A percentile compares a stretch with the other conserved stretches of the same genome.
These are phyloP conservation scores for Diorhabda elongata DNA, from an alignment of 1,140 invertebrate species.

Conservation along the genomic window DNA sequence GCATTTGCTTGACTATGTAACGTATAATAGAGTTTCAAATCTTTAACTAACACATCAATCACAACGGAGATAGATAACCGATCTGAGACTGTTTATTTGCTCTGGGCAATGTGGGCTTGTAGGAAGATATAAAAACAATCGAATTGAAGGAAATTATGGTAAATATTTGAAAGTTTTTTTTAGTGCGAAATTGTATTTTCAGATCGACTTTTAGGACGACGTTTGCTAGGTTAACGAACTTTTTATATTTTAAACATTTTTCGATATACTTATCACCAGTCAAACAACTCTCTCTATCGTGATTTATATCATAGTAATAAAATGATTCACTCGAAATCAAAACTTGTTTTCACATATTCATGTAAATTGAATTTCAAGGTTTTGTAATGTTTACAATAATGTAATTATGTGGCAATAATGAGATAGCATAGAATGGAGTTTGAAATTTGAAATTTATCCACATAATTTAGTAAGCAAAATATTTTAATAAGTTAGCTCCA, in stretches of 20 bases:
- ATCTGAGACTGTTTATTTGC: not conserved
- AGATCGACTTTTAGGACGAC: not conserved
- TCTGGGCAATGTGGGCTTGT: not conserved
- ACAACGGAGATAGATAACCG: not conserved
- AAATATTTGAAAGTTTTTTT: not conserved
- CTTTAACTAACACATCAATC: not conserved
- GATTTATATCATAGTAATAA: too few species aligned
- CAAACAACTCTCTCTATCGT: too few species aligned
- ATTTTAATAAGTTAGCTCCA: too few species aligned
- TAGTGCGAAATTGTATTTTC: not conserved
- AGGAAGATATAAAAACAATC: not conserved
- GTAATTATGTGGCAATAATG: too few species aligned
- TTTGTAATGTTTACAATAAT: too few species aligned
- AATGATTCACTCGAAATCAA: too few species aligned
- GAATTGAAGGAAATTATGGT: not conserved
- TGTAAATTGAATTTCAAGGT: too few species aligned
- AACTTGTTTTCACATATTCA: too few species aligned
- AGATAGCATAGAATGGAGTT: too few species aligned
- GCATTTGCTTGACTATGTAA: not conserved
- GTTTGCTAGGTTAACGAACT: not conserved
- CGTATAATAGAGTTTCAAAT: not conserved
- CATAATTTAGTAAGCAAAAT: too few species aligned
- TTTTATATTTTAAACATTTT: not conserved
- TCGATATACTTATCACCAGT: too few species aligned
- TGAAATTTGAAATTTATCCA: too few species aligned